Evolutionary conservation across 2,113 vertebrate genomes (phyloP).

Genomic region (Nematolebias whitei): DNA sequence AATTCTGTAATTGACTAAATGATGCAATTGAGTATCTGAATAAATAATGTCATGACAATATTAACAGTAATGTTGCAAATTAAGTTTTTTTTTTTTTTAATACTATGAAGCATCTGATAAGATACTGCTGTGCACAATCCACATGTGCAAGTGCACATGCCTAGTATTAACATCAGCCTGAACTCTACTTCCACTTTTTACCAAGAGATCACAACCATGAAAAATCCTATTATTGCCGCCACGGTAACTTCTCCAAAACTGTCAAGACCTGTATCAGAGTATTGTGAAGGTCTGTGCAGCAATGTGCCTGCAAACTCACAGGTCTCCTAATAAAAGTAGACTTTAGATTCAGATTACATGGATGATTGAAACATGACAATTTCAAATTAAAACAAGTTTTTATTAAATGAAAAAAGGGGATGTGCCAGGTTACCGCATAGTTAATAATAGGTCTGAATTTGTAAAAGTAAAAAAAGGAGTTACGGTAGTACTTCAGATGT

Average conservation of each 20-base stretch:
- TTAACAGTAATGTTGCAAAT: too few species aligned
- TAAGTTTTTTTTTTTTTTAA: too few species aligned
- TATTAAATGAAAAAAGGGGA: not conserved
- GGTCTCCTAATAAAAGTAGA: not conserved
- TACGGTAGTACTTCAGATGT: too few species aligned
- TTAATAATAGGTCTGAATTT: not conserved
- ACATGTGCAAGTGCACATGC: not conserved
- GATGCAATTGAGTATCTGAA: too few species aligned
- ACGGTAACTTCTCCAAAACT: slow-evolving; percentile 2
- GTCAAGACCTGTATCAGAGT: not conserved
- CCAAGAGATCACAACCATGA: not conserved
- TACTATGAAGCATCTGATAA: not conserved
- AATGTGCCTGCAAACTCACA: not conserved
- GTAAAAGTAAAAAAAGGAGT: not conserved
- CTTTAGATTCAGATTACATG: not conserved
- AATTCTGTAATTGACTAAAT: too few species aligned
- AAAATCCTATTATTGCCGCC: not conserved
- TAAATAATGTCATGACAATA: too few species aligned
- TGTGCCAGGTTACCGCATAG: not conserved
- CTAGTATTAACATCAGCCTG: not conserved
- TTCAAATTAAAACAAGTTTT: not conserved
- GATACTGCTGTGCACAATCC: not conserved
- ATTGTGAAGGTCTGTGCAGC: not conserved
- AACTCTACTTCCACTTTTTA: not conserved
- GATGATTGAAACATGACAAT: not conserved